Evolutionary conservation across 2,113 vertebrate species (phyloP).

Genomic region (Oxyruncus cristatus): DNA sequence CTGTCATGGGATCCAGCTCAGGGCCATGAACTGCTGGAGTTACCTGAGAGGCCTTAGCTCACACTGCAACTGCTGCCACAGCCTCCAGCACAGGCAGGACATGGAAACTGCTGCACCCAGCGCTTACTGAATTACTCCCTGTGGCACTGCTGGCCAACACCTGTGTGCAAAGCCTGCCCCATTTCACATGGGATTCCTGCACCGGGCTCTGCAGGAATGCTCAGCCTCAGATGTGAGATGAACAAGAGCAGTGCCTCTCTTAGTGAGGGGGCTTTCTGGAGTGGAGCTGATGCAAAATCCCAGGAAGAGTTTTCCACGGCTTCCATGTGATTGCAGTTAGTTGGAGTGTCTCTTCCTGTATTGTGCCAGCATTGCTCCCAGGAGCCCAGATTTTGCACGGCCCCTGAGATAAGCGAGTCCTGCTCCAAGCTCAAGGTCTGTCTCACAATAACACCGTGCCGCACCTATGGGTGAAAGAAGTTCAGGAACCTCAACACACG

Average conservation of each 20-base stretch:
- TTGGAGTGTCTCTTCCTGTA: neutral
- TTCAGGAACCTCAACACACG: neutral
- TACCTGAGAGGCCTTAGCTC: slow-evolving; percentile 26
- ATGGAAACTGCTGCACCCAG: slow-evolving; percentile 32
- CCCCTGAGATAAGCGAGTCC: neutral
- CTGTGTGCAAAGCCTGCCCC: neutral
- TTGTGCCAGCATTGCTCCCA: neutral
- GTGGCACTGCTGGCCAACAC: neutral
- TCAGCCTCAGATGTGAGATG: neutral
- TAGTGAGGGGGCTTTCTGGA: neutral
- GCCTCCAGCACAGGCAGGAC: neutral
- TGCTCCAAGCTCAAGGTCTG: neutral
- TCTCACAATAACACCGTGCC: neutral
- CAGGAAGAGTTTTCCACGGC: neutral
- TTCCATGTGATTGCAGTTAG: neutral
- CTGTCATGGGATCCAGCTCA: slow-evolving; percentile 9
- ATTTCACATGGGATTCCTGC: neutral
- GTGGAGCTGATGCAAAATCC: neutral
- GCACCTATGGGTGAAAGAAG: neutral
- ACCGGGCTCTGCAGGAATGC: neutral
- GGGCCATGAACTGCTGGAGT: neutral
- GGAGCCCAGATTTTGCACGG: neutral
- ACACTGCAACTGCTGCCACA: neutral
- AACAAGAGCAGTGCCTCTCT: neutral
- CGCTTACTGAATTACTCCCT: neutral